Conservation (phyloP, 2,113 vertebrate species). For the Nymphicus hollandicus region DNA sequence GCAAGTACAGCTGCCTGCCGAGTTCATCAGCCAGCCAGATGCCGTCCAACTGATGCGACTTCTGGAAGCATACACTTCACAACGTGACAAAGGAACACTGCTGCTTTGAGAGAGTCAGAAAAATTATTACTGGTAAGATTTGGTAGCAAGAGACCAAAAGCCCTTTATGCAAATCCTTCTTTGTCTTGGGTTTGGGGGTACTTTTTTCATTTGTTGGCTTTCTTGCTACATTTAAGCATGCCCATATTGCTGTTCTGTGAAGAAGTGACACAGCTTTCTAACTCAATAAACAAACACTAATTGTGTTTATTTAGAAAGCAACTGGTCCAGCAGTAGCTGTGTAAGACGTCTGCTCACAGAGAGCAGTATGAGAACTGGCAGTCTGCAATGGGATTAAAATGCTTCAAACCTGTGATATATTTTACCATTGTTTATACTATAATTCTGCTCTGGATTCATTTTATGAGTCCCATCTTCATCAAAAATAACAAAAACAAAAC, state of each 20-base stretch:
- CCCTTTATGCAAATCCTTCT: not conserved
- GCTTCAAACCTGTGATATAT: not conserved
- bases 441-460: not conserved
- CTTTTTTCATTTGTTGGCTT: not conserved
- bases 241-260: not conserved
- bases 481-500: not conserved
- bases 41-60: not conserved
- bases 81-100: not conserved
- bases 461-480: not conserved
- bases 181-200: not conserved
- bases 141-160: not conserved
- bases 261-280: not conserved
- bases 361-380: not conserved
- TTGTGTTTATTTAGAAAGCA: not conserved
- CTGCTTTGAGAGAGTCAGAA: not conserved
- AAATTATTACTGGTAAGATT: not conserved
- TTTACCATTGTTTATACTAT: not conserved
- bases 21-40: not conserved
- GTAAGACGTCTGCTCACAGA: not conserved
- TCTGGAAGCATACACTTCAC: not conserved
- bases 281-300: not conserved
- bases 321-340: not conserved
- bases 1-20: not conserved
- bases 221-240: not conserved
- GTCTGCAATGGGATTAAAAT: not conserved